Base-by-base conservation (phyloP, 92 coral and sea anemone genomes). In the Heteractis magnifica region DNA sequence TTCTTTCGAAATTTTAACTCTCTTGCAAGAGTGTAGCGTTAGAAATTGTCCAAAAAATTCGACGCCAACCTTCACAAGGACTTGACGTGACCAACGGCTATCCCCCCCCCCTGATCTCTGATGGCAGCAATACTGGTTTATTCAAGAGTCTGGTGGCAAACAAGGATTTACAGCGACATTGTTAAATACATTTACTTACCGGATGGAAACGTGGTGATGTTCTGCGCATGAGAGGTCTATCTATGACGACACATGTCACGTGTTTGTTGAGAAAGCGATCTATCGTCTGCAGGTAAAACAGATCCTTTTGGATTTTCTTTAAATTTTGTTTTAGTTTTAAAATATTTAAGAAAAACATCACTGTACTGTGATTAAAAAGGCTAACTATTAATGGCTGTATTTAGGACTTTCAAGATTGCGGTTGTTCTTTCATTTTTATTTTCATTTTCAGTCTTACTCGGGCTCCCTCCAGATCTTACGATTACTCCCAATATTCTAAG, bases 201-300 rank as follows among this genome's bases (percentile, higher is more conserved):
- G 83, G 62, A 49, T 49, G 79, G 12, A 73, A 52, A 11, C 85
- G 87, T 44, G 92, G 85, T 6, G 89, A 86, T 19, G 83, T 86
- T 49, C 82, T 89, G 65, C 71, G 75, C 75, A 82, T 82, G 80
- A 73, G 79, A 55, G 83, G 49, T 79, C 90, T 90, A 60, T 93
- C 92, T 12, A 97, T 87, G 10, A 95, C 86, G 55, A 95, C 94
- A 72, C 91, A 92, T n/a, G 91, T 87, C 84, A 95, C 85, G 51
- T 89, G 89, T 82, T 86, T 93, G 73, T 90, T 87, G 56, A 95
- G 84, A 71, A 95, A 95, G 64, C 83, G 88, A 15, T 93, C 98
- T 7, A 92, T 90, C 15, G 82, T 89, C 98, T 94, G 13, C 53
- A 51, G 76, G 56, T 49, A 59, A 59, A 16, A 79, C 18, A 74